Percentiles rank a stretch among this genome's conserved stretches.
Conservation (phyloP, 2,113 vertebrate species). For the Cyanoderma ruficeps region DNA sequence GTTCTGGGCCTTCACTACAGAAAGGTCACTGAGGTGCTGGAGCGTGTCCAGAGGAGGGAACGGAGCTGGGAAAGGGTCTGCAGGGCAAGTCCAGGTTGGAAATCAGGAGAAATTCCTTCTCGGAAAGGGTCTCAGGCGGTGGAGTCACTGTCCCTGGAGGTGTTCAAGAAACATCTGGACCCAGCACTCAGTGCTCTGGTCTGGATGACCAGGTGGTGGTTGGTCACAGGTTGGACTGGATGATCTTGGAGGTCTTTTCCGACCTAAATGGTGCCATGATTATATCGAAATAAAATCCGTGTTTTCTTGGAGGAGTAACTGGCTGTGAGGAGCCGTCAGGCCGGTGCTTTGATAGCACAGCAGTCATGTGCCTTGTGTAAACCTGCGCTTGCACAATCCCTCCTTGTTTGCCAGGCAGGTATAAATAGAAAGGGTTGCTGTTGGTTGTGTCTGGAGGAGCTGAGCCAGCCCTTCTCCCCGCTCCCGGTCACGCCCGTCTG, state of each 20-base stretch:
- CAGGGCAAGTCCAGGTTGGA: background rate
- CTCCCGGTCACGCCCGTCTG: rapidly evolving
- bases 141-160: background rate
- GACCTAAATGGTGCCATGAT: too few species aligned
- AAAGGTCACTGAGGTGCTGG: background rate
- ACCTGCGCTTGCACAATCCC: conserved; percentile 13
- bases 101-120: background rate
- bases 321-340: rapidly evolving
- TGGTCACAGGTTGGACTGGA: background rate
- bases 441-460: background rate
- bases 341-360: background rate
- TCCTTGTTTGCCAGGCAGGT: background rate
- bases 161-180: rapidly evolving
- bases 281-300: rapidly evolving
- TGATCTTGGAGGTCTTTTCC: background rate
- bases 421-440: conserved; percentile 19
- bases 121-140: background rate
- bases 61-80: background rate
- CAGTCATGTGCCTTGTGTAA: background rate
- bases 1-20: background rate
- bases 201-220: background rate
- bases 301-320: background rate
- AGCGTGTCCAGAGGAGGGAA: background rate
- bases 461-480: background rate
- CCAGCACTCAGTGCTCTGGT: background rate